A percentile compares a stretch with the other conserved stretches of the same genome.
Conservation (phyloP, 2,888 invertebrate genomes). For the Lutraria lutraria region DNA sequence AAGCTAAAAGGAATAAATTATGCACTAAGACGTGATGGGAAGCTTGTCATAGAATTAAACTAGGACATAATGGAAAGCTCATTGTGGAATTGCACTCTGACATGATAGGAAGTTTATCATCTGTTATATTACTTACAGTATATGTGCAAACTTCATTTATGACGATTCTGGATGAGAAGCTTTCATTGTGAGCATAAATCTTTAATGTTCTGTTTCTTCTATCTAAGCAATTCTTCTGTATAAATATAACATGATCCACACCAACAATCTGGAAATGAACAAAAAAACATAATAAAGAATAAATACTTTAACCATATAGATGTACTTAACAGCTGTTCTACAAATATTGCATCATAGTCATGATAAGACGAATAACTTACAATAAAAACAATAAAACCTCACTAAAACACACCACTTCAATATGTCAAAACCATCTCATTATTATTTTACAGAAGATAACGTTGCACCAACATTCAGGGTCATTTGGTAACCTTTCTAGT, state of each 20-base stretch:
- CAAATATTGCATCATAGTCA: neutral
- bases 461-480: too few relatives aligned
- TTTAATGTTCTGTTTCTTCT: conserved; percentile 92
- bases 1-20: too few relatives aligned
- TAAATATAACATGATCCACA: conserved; percentile 95
- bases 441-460: too few relatives aligned
- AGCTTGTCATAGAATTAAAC: too few relatives aligned
- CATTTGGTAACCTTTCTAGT: too few relatives aligned
- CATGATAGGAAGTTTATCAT: neutral
- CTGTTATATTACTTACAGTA: conserved; percentile 90
- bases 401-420: too few relatives aligned
- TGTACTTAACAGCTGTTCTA: neutral
- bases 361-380: too few relatives aligned
- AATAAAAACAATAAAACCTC: too few relatives aligned
- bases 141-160: conserved; percentile 96
- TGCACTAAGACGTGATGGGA: too few relatives aligned
- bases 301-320: neutral
- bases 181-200: conserved; percentile 97
- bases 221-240: conserved; percentile 95
- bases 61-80: too few relatives aligned
- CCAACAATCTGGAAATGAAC: conserved; percentile 92
- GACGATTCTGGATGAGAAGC: conserved; percentile 93
- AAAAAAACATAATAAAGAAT: neutral
- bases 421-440: too few relatives aligned
- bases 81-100: neutral